Evolutionary conservation across 2,888 invertebrate species (phyloP).

Genomic region (Galeopsomyia nigrocyanea): DNA sequence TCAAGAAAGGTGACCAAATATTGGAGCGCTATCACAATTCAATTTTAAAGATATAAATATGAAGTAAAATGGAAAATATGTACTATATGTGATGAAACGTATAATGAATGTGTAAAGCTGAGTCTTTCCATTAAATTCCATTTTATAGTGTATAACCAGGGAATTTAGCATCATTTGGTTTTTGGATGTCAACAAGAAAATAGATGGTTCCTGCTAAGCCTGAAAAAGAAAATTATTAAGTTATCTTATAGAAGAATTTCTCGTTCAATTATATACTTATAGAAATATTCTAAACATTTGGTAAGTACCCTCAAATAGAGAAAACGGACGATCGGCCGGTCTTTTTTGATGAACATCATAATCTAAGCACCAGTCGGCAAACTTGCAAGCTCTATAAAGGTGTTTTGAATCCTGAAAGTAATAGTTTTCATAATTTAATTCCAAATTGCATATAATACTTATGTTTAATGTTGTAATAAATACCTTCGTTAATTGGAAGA

Average conservation of each 20-base stretch:
- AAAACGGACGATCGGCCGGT: constrained; percentile 84
- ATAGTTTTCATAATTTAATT: constrained; percentile 15
- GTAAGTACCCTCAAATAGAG: constrained; percentile 82
- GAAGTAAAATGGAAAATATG: background rate
- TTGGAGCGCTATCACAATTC: constrained; percentile 32
- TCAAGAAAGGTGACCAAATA: constrained; percentile 1
- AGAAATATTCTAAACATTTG: background rate
- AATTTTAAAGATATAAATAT: constrained; percentile 1
- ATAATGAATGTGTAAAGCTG: constrained; percentile 10
- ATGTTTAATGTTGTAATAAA: constrained; percentile 20
- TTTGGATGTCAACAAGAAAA: constrained; percentile 78
- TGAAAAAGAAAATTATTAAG: constrained; percentile 52
- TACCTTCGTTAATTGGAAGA: constrained; percentile 84
- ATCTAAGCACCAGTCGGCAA: constrained; percentile 85
- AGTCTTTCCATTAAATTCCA: background rate
- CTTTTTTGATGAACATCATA: constrained; percentile 76
- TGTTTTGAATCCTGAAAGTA: constrained; percentile 76
- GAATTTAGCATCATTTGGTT: constrained; percentile 78
- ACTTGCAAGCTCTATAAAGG: constrained; percentile 82
- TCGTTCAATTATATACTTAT: background rate
- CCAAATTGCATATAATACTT: constrained; percentile 11
- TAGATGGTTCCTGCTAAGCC: constrained; percentile 83
- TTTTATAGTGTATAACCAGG: constrained; percentile 77
- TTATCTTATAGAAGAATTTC: background rate
- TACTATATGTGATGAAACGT: background rate